phyloP scores from a whole-genome alignment of 2,888 invertebrate genomes.

The Arctia plantaginis region DNA sequence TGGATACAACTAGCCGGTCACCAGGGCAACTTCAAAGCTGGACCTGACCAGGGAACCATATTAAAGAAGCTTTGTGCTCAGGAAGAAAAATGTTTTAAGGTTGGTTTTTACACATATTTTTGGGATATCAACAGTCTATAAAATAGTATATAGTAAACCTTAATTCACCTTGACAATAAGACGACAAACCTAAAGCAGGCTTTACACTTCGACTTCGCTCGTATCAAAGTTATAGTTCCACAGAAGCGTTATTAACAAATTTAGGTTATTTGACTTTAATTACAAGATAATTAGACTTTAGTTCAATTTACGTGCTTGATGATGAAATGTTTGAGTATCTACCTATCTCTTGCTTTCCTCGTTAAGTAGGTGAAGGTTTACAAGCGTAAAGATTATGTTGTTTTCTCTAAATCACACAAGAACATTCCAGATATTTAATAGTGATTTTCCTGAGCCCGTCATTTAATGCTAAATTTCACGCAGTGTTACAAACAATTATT shows the following conservation, averaged over 20 bases:
- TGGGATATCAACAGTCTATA: no score
- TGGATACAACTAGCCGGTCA: constrained; percentile 99
- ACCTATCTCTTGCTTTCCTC: not conserved
- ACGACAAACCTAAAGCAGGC: no score
- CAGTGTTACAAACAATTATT: not conserved
- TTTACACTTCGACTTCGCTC: no score
- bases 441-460: not conserved
- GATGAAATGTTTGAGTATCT: not conserved
- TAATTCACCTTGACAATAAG: no score
- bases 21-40: constrained; percentile 97
- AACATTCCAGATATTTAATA: not conserved
- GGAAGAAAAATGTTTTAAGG: constrained; percentile 95
- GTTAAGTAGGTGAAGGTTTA: not conserved
- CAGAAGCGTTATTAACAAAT: no score
- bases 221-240: no score
- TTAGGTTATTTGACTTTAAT: no score
- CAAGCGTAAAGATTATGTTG: not conserved
- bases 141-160: no score
- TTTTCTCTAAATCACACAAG: not conserved
- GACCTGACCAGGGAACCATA: constrained; percentile 97
- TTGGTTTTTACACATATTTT: constrained; percentile 51
- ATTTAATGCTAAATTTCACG: not conserved
- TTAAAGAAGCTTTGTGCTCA: constrained; percentile 96
- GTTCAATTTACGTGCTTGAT: no score
- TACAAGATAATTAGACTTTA: no score